Evolutionary conservation across 2,797 vertebrate species (phyloP).

Genomic region (Denticeps clupeoides): DNA sequence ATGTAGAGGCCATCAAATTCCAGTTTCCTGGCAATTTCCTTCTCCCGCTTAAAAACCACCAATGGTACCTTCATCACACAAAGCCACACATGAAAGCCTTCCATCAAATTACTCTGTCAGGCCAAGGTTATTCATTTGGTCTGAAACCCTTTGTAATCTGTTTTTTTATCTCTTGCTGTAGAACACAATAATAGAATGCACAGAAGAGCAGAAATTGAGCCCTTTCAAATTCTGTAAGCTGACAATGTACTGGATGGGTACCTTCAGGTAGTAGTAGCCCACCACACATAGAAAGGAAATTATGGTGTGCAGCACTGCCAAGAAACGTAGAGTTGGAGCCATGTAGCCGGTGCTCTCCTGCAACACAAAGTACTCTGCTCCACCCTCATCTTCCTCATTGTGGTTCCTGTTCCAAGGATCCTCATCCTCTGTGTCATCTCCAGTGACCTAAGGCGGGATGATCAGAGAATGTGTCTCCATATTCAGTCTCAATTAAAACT

Average conservation of each 20-base stretch:
- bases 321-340: constrained; percentile 81
- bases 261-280: constrained; percentile 96
- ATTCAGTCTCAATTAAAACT: too few species aligned
- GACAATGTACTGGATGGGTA: too few species aligned
- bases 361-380: constrained; percentile 89
- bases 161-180: too few species aligned
- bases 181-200: neutral
- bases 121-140: too few species aligned
- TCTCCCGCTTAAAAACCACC: constrained; percentile 96
- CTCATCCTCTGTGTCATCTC: constrained; percentile 75
- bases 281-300: constrained; percentile 95
- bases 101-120: too few species aligned
- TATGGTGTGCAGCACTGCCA: constrained; percentile 86
- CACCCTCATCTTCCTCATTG: constrained; percentile 72
- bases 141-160: too few species aligned
- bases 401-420: constrained; percentile 77
- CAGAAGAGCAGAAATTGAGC: too few species aligned
- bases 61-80: constrained; percentile 73
- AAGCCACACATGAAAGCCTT: too few species aligned
- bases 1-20: constrained; percentile 98
- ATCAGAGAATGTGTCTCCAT: too few species aligned
- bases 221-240: too few species aligned
- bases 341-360: constrained; percentile 97
- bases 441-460: constrained; percentile 70
- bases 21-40: constrained; percentile 92